A percentile compares a stretch with the other conserved stretches of the same genome.
Evolutionary conservation across 23 tunicate species (phyloP).

Genomic region (Halocynthia aurantium): DNA sequence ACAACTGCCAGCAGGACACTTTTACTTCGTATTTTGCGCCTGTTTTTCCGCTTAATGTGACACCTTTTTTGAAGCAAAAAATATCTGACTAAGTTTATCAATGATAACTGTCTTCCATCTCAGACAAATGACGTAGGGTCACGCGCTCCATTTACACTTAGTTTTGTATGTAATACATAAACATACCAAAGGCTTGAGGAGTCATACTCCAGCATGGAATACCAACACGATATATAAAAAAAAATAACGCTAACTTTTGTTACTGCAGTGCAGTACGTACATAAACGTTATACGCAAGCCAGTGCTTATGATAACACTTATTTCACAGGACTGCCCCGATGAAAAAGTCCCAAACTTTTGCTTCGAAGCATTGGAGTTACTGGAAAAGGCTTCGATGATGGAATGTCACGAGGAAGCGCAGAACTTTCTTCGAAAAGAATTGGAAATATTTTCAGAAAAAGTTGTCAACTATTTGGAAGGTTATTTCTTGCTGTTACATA

Average conservation of each 20-base stretch:
- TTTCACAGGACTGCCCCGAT: neutral
- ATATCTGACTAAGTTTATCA: no score
- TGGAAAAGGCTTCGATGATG: constrained; percentile 60
- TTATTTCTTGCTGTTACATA: neutral
- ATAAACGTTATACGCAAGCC: no score
- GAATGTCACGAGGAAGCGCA: constrained; percentile 51
- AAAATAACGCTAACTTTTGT: no score
- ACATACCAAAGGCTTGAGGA: no score
- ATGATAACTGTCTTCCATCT: neutral
- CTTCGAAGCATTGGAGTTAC: constrained; percentile 41
- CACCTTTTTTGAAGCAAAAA: no score
- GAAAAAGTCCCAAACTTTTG: constrained; percentile 22
- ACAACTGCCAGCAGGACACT: neutral
- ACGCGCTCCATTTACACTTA: no score
- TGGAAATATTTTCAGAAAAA: constrained; percentile 49
- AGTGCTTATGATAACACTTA: neutral
- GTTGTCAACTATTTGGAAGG: constrained; percentile 26
- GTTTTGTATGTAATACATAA: no score
- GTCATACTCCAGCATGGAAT: no score
- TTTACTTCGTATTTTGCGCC: neutral
- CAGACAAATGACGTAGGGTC: no score
- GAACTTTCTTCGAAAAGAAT: constrained; percentile 45
- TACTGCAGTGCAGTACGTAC: no score
- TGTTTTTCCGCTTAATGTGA: no score
- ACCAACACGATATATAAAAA: no score